Conservation (phyloP, 2,113 vertebrate species). For the Tachysurus fulvidraco region DNA sequence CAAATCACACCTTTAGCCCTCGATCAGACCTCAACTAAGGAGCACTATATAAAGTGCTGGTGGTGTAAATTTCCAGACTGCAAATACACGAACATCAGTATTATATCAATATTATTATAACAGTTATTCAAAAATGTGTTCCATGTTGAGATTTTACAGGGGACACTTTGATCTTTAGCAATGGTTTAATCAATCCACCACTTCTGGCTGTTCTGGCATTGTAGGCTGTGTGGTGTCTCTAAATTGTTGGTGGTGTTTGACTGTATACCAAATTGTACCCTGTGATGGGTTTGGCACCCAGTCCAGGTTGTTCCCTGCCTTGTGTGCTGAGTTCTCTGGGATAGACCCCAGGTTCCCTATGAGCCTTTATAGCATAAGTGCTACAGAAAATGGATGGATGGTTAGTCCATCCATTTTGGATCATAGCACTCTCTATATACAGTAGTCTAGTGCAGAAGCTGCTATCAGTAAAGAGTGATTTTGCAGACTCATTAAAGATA, state of each 20-base stretch:
- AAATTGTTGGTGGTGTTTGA: too few relatives aligned
- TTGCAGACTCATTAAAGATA: background rate
- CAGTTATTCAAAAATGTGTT: background rate
- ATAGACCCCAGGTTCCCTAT: too few relatives aligned
- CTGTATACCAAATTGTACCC: too few relatives aligned
- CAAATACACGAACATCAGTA: background rate
- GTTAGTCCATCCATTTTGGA: background rate
- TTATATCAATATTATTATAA: background rate
- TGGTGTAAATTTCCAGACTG: background rate
- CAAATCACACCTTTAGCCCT: background rate
- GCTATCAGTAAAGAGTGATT: background rate
- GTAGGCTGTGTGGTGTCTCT: too few relatives aligned
- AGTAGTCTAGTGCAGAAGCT: background rate
- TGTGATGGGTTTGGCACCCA: too few relatives aligned
- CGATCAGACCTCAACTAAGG: background rate
- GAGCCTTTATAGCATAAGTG: too few relatives aligned
- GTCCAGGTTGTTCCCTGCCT: too few relatives aligned
- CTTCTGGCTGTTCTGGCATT: background rate
- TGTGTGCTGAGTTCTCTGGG: too few relatives aligned
- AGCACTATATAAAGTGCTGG: background rate
- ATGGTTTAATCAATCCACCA: background rate
- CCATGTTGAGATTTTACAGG: background rate
- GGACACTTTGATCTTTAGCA: background rate
- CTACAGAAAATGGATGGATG: too few relatives aligned
- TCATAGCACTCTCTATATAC: background rate